Conservation (phyloP, 2,797 vertebrate genomes). For the Megaceryle alcyon region DNA sequence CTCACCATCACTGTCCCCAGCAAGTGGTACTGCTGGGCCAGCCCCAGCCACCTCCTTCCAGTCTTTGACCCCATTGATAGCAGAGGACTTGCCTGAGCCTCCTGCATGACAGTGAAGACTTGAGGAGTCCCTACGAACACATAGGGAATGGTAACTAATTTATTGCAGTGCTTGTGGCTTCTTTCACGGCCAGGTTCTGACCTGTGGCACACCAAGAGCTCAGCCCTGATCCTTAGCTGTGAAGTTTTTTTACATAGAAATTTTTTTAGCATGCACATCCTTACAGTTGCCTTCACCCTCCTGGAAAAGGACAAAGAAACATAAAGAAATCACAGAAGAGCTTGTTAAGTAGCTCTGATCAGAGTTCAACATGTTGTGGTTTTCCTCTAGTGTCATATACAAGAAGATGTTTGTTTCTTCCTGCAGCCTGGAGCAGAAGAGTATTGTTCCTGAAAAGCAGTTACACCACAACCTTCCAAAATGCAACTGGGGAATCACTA, state of each 20-base stretch:
- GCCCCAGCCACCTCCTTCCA: background rate
- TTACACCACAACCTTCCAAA: background rate
- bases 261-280: background rate
- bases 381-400: background rate
- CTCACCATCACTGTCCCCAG: background rate
- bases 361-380: slow-evolving; percentile 8
- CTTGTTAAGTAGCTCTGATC: background rate
- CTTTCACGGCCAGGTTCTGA: too few species aligned
- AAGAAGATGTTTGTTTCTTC: slow-evolving; percentile 23
- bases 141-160: background rate
- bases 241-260: background rate
- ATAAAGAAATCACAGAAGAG: background rate
- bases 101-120: background rate
- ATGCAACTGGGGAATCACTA: background rate
- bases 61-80: background rate
- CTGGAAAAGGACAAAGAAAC: background rate
- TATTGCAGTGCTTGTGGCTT: too few species aligned
- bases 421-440: slow-evolving; percentile 37
- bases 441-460: background rate
- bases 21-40: background rate
- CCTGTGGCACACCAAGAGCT: background rate
- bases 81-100: background rate
- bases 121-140: background rate
- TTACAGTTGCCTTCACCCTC: background rate
- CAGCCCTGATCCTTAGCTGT: background rate